Evolutionary conservation across 1,140 invertebrate genomes (phyloP), one percentile per base, ranked within the genome.

Genomic region (Diabrotica undecimpunctata): DNA sequence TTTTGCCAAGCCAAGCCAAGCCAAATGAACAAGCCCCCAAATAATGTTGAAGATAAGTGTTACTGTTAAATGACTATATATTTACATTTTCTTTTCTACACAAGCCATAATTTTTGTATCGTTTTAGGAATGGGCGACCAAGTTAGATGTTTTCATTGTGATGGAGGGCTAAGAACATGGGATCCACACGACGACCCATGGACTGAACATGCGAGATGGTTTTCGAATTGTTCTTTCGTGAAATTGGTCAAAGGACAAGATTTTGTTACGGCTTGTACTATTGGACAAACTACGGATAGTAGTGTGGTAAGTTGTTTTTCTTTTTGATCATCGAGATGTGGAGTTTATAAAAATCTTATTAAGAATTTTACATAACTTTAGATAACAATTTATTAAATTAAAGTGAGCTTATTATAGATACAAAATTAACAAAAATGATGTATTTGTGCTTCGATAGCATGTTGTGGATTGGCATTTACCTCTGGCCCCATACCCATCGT

Each of bases 111-210:
- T 46, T 46, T 46, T 46, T 78, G 71, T 68, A 76, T 93, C 55
- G 87, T 89, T 78, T 52, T 71, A 82, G 87, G 86, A 39, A 74
- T 79, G 55, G 79, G 78, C 12, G 90, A 91, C 79, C 84, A 90
- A 81, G 93, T 96, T 6, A 85, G 91, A 56, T 98, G 95, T 82
- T 96, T 95, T 80, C 90, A 94, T 79, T 98, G 95, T 80, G 90
- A 93, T 76, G 92, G 93, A 35, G 92, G 92, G 0, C 80, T 97
- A 25, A 83, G 88, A 66, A 88, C 90, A 73, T 98, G 95, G 95
- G 88, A 93, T 78, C 81, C 84, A 46, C 84, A 85, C 12, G 95
- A 97, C 78, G 87, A 93, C 75, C 91, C 93, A 9, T 96, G 93
- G 94, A 81, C 85, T 53, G 94, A 97, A 77, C 95, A 97, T 81